Evolutionary conservation across 2,797 vertebrate species (phyloP).

Genomic region (Taenioides sp.): DNA sequence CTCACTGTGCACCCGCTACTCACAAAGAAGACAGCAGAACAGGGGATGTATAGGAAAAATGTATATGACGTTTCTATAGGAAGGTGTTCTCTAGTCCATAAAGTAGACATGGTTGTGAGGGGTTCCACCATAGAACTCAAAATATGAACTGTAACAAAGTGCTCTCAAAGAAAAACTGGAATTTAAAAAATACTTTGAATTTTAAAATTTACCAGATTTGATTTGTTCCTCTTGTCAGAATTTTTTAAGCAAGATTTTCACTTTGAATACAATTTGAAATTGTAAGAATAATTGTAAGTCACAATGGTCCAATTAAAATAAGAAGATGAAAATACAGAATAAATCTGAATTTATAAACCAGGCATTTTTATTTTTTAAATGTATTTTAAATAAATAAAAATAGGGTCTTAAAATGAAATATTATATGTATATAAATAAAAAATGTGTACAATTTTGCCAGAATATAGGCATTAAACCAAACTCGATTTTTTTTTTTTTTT

Average conservation of each 20-base stretch:
- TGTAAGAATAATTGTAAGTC: not conserved
- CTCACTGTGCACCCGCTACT: conserved; percentile 20
- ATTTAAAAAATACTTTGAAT: not conserved
- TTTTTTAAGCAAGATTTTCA: not conserved
- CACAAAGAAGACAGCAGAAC: not conserved
- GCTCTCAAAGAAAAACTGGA: not conserved
- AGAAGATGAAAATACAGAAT: not conserved
- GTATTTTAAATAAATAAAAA: not conserved
- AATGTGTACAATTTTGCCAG: too few relatives aligned
- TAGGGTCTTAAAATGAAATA: too few relatives aligned
- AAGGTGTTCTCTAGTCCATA: too few relatives aligned
- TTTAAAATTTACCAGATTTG: not conserved
- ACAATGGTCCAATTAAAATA: not conserved
- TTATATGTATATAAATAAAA: too few relatives aligned
- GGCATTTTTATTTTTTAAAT: too few relatives aligned
- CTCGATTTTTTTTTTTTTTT: too few relatives aligned
- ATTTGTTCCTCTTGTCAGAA: not conserved
- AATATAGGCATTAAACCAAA: too few relatives aligned
- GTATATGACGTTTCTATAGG: not conserved
- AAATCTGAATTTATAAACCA: not conserved
- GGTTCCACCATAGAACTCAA: too few relatives aligned
- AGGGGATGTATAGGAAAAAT: not conserved
- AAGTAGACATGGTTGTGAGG: too few relatives aligned
- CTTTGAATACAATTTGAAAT: not conserved
- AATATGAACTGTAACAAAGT: not conserved